Evolutionary conservation across 2,113 vertebrate genomes (phyloP), one percentile per base, ranked within the genome.

Genomic region (Leucopsar rothschildi): DNA sequence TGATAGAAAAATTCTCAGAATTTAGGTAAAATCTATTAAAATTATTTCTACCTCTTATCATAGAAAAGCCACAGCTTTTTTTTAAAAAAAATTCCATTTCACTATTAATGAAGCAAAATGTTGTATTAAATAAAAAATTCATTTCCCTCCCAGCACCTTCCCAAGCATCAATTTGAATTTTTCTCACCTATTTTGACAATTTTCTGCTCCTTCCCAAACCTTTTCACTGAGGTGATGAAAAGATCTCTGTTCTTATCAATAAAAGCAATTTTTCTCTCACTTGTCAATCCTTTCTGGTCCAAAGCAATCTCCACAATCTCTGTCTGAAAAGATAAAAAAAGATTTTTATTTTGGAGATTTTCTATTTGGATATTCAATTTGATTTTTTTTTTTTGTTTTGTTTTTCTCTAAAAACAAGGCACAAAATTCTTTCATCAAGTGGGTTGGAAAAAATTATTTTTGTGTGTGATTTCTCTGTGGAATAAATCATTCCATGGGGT

Each of bases 231-330:
- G 45, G 98, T 98, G 94, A 99, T 98, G 95, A 98, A 99, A 52
- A 99, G 98, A 97, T 99, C 99, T 91, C 98, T 98, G 94, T 99
- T 99, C 97, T 99, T 99, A 97, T 99, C 99, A 95, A 99, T 98
- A 96, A 99, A 97, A 84, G 98, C 99, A 42, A 99, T 98, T 98
- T 99, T 99, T 83, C 99, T 98, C 59, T 99, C 99, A 91, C 88
- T 98, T 63, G 98, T 98, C 42, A 98, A 97, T 73, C 99, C 99
- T 61, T 98, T 98, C 97, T 99, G 99, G 96, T 99, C 99, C 97
- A 99, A 97, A 75, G 99, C 99, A 81, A 99, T 98, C 95, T 99
- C 98, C 92, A 98, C 95, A 88, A 99, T 98, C 96, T 99, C 99
- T 63, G 98, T 98, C 99, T 99, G 96, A 80, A 96, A 97, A 83